Conservation (phyloP, 2,888 invertebrate genomes). For the Xylophagus ater region DNA sequence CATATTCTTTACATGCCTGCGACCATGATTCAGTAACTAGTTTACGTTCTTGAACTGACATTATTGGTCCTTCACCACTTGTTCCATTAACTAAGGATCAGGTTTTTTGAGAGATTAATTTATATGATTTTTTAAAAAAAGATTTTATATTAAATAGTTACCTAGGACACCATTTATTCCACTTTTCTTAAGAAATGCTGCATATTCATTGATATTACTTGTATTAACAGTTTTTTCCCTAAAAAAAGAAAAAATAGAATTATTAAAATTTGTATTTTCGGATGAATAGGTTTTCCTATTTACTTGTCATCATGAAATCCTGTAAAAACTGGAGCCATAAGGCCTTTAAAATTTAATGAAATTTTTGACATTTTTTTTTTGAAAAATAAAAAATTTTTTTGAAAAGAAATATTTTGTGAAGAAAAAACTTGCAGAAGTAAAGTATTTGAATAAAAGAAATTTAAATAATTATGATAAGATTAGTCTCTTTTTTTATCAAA, state of each 20-base stretch:
- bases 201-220: constrained; percentile 49
- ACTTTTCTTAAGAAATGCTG: constrained; percentile 47
- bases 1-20: constrained; percentile 42
- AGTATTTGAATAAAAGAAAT: too few relatives aligned
- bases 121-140: neutral
- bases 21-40: constrained; percentile 53
- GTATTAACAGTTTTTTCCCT: constrained; percentile 41
- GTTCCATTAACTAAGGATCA: constrained; percentile 60
- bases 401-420: too few relatives aligned
- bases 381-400: too few relatives aligned
- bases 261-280: neutral
- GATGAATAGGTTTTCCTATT: constrained; percentile 15
- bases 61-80: constrained; percentile 61
- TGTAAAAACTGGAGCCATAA: constrained; percentile 62
- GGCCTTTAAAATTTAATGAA: constrained; percentile 46
- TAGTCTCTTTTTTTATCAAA: too few relatives aligned
- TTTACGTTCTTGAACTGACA: constrained; percentile 58
- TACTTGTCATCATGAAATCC: constrained; percentile 51
- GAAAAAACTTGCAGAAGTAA: too few relatives aligned
- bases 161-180: constrained; percentile 59
- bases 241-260: constrained; percentile 9
- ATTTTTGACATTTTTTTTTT: constrained; percentile 16
- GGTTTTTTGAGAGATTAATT: neutral
- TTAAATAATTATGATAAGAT: too few relatives aligned
- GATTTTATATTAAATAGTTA: constrained; percentile 25